Conservation (phyloP, 2,797 vertebrate genomes). For the Pampus argenteus region DNA sequence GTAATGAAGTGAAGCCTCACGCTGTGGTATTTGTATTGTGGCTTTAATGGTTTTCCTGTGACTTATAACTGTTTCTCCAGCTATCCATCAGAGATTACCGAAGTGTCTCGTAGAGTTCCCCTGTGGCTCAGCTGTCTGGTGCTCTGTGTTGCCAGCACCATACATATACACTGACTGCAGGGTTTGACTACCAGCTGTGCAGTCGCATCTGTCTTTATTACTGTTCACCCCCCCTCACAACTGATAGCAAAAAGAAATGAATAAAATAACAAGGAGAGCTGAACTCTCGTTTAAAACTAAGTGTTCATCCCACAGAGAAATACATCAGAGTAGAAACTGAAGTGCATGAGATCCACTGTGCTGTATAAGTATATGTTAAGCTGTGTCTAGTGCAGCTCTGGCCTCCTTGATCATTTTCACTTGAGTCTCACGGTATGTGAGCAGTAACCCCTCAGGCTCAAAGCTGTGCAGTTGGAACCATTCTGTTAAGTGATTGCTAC, state of each 20-base stretch:
- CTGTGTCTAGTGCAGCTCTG: slow-evolving; percentile 20
- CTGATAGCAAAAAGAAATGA: slow-evolving; percentile 41
- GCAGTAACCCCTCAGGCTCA: slow-evolving; percentile 54
- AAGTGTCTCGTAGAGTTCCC: slow-evolving; percentile 41
- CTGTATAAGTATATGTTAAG: slow-evolving; percentile 38
- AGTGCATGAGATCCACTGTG: slow-evolving; percentile 26
- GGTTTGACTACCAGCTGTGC: slow-evolving; percentile 54
- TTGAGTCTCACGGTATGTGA: slow-evolving; percentile 56
- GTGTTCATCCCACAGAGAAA: slow-evolving; percentile 35
- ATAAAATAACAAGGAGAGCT: slow-evolving; percentile 52
- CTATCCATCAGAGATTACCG: slow-evolving; percentile 49
- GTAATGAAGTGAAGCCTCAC: slow-evolving; percentile 38
- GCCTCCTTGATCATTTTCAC: slow-evolving; percentile 63
- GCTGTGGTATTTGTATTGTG: slow-evolving; percentile 39
- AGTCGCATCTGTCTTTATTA: slow-evolving; percentile 70
- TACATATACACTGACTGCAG: slow-evolving; percentile 37
- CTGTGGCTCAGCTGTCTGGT: slow-evolving; percentile 50
- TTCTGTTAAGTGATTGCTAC: slow-evolving; percentile 58
- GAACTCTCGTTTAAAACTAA: slow-evolving; percentile 35
- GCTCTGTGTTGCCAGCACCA: slow-evolving; percentile 33
- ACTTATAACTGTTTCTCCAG: slow-evolving; percentile 48
- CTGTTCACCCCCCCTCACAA: slow-evolving; percentile 33
- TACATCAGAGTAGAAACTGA: slow-evolving; percentile 20
- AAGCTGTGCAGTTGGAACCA: slow-evolving; percentile 55
- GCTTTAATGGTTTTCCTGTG: slow-evolving; percentile 38